Base-by-base conservation (phyloP, 1,140 invertebrate genomes). In the Asobara japonica region DNA sequence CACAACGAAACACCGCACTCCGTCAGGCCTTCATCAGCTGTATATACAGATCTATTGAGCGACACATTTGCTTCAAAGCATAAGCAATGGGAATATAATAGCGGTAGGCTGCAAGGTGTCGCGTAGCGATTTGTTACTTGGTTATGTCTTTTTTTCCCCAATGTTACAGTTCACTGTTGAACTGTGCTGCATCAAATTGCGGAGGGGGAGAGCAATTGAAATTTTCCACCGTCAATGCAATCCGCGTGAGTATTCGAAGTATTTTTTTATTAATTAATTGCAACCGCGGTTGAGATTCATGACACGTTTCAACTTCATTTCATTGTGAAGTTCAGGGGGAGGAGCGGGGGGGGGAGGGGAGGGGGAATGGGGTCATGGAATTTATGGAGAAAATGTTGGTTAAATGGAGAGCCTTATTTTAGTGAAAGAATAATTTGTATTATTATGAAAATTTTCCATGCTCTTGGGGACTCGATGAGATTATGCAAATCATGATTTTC, bases 1-100 rank as follows among this genome's bases (percentile, higher is more conserved):
- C 36, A 64, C 69, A 71, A 56, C 51, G 18, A 56, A 18, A 56
- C 51, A 56, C 22, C 51, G 51, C 51, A 56, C 51, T 56, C 20
- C 2, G 51, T 56, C 22, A 56, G 51, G 51, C 51, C 51, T 56
- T 56, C 51, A 56, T 56, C 51, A 56, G 51, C 22, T 56, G 51
- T 56, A 56, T 56, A 56, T 56, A 56, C 51, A 56, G 51, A 56
- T 25, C 51, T 56, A 56, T 56, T 22, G 51, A 56, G 51, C 51
- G 22, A 56, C 18, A 56, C 51, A 56, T 56, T 56, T 56, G 51
- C 51, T 10, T 25, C 18, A 25, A 27, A 56, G 51, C 25, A 22
- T 56, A 56, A 56, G 51, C 51, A 56, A 27, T 56, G 51, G 22
- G 20, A 56, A 56, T 56, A 56, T 56, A 56, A 56, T 27, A 25